phyloP scores from a whole-genome alignment of 1,140 invertebrate genomes.

The Agrypnia vestita region DNA sequence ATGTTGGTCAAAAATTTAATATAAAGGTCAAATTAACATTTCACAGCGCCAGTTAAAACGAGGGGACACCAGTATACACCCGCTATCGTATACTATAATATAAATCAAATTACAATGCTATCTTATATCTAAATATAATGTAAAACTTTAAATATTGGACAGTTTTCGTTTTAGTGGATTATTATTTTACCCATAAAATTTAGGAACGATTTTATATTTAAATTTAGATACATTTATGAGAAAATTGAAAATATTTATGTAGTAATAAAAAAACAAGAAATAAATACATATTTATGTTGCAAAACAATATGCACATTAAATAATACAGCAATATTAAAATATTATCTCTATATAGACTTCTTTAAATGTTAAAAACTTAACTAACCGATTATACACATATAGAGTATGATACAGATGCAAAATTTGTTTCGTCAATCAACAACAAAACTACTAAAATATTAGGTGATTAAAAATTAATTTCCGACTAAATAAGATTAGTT shows the following conservation, averaged over 20 bases:
- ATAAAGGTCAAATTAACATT: too few relatives aligned
- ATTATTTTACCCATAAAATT: conserved; percentile 4
- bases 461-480: conserved; percentile 3
- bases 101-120: too few relatives aligned
- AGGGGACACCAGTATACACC: too few relatives aligned
- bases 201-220: conserved; percentile 4
- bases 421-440: background rate
- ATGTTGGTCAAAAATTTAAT: too few relatives aligned
- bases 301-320: conserved; percentile 4
- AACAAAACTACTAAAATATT: background rate
- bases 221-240: too few relatives aligned
- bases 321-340: background rate
- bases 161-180: background rate
- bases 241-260: too few relatives aligned
- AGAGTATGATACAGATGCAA: too few relatives aligned
- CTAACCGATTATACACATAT: background rate
- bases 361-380: conserved; percentile 4
- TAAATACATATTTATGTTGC: conserved; percentile 2
- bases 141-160: too few relatives aligned
- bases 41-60: too few relatives aligned
- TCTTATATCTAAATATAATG: too few relatives aligned
- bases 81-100: too few relatives aligned
- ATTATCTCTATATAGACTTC: background rate
- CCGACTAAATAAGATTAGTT: conserved; percentile 24
- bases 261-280: conserved; percentile 1